Evolutionary conservation across 2,888 invertebrate genomes (phyloP).

Genomic region (Acronicta psi): DNA sequence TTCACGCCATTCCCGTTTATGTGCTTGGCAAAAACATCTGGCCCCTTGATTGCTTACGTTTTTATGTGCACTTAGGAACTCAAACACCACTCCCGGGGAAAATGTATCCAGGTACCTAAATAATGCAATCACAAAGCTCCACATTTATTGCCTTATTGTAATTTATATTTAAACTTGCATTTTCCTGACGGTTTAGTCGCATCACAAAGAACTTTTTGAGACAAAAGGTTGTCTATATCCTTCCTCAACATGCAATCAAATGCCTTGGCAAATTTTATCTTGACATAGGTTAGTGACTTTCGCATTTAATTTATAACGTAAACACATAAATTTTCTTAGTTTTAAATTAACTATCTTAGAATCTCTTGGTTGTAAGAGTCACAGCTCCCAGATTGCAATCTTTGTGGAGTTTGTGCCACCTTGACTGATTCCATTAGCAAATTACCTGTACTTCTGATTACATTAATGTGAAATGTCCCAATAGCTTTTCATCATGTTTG

Average conservation of each 20-base stretch:
- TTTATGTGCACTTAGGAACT: slow-evolving; percentile 85
- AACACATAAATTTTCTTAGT: not conserved
- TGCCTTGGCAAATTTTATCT: too few relatives aligned
- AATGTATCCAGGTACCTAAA: slow-evolving; percentile 73
- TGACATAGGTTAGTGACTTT: too few relatives aligned
- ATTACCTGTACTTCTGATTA: slow-evolving; percentile 73
- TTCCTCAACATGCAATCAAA: too few relatives aligned
- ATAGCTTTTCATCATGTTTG: slow-evolving; percentile 52
- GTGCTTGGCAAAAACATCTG: slow-evolving; percentile 83
- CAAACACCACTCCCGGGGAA: slow-evolving; percentile 57
- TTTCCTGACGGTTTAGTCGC: too few relatives aligned
- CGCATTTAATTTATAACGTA: too few relatives aligned
- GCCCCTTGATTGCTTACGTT: slow-evolving; percentile 84
- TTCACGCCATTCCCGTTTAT: slow-evolving; percentile 83
- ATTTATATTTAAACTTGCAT: slow-evolving; percentile 71
- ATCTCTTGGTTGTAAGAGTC: slow-evolving; percentile 34
- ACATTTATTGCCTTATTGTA: slow-evolving; percentile 71
- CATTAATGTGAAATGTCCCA: slow-evolving; percentile 66
- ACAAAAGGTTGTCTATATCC: too few relatives aligned
- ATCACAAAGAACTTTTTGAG: too few relatives aligned
- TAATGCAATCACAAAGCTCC: slow-evolving; percentile 75
- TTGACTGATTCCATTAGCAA: slow-evolving; percentile 78
- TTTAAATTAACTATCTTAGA: slow-evolving; percentile 18
- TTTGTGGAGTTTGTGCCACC: slow-evolving; percentile 66
- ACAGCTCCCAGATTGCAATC: slow-evolving; percentile 71